These are phyloP conservation scores for Bombyx mandarina DNA, from an alignment of 1,140 invertebrate genomes.

Conservation along the genomic window DNA sequence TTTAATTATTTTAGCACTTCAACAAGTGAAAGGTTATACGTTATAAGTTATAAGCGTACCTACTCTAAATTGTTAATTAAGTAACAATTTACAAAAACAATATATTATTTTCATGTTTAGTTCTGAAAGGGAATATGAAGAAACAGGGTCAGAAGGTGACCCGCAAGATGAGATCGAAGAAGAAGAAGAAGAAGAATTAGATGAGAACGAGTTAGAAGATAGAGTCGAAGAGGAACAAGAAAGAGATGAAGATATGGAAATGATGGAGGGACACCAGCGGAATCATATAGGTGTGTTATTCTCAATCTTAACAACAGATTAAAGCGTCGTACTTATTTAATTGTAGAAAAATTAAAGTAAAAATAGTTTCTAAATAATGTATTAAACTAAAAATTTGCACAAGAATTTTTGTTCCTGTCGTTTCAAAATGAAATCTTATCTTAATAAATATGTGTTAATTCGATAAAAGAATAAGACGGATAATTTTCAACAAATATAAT, in stretches of 20 bases:
- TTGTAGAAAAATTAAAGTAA: no score
- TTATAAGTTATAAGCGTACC: no score
- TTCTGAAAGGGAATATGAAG: conserved; percentile 79
- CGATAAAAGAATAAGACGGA: no score
- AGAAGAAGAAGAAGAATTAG: conserved; percentile 74
- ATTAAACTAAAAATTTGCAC: no score
- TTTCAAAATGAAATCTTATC: no score
- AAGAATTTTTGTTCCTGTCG: no score
- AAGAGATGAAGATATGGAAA: conserved; percentile 37
- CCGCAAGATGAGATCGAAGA: conserved; percentile 75
- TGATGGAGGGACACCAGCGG: conserved; percentile 51
- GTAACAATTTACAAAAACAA: not conserved
- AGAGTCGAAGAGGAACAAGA: conserved; percentile 69
- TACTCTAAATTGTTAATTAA: not conserved
- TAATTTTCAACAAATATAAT: no score
- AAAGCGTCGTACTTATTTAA: no score
- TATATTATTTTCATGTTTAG: conserved; percentile 7
- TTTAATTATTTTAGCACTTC: no score
- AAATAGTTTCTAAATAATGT: no score
- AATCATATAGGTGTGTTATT: conserved; percentile 54
- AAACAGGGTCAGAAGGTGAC: conserved; percentile 80
- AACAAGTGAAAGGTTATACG: no score
- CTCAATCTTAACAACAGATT: not conserved
- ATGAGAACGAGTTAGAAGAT: conserved; percentile 72
- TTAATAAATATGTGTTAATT: no score